Percentiles rank a stretch among this genome's conserved stretches.
Evolutionary conservation across 2,797 vertebrate genomes (phyloP).

Genomic region (Mus spretus): DNA sequence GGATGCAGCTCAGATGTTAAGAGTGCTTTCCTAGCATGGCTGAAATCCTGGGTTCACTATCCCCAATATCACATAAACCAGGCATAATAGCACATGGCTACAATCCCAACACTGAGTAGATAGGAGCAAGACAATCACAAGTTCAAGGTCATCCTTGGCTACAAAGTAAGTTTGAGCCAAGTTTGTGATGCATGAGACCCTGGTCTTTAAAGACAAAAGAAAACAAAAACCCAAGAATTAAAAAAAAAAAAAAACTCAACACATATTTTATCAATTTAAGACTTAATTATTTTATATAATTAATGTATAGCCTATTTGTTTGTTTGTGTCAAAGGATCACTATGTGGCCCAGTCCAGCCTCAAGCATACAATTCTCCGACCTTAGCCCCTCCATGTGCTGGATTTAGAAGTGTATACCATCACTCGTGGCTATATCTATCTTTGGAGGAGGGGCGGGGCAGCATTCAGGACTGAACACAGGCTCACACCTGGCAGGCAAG

Average conservation of each 20-base stretch:
- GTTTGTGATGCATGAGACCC: background rate
- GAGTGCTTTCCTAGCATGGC: background rate
- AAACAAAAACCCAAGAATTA: background rate
- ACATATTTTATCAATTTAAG: slow-evolving; percentile 39
- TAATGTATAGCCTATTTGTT: background rate
- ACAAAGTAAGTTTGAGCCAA: background rate
- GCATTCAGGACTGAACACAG: background rate
- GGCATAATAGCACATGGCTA: background rate
- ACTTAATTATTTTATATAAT: slow-evolving; percentile 3
- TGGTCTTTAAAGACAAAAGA: background rate
- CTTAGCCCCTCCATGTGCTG: background rate
- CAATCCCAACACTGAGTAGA: background rate
- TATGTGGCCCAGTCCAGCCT: background rate
- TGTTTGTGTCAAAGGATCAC: background rate
- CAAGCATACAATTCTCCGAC: background rate
- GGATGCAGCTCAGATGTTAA: background rate
- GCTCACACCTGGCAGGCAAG: background rate
- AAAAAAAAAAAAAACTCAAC: background rate
- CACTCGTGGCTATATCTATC: background rate
- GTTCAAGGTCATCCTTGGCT: background rate
- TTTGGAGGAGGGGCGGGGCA: background rate
- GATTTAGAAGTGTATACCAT: background rate
- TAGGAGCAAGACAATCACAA: background rate
- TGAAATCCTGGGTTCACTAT: background rate
- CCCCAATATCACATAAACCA: background rate